Evolutionary conservation across 1,140 invertebrate species (phyloP).

Genomic region (Trichoplusia ni): DNA sequence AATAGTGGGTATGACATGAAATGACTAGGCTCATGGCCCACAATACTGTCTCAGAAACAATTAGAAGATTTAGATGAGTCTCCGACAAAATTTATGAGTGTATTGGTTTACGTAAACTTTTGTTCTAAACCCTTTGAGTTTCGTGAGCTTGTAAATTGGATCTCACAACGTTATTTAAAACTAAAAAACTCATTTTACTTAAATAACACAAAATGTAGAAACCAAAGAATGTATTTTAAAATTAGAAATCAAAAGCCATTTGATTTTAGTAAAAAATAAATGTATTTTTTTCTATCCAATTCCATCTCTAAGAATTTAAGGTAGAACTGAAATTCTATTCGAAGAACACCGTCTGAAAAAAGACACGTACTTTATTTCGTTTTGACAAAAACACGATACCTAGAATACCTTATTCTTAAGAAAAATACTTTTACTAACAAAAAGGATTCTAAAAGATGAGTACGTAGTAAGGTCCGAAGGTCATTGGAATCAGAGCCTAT

Average conservation of each 20-base stretch:
- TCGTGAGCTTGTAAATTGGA: no score
- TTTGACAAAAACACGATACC: background rate
- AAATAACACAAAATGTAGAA: no score
- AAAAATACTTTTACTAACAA: background rate
- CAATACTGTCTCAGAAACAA: conserved; percentile 35
- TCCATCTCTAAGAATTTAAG: no score
- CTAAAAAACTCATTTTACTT: no score
- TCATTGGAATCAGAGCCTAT: conserved; percentile 8
- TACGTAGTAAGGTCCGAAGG: background rate
- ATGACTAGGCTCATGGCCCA: background rate
- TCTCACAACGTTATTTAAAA: no score
- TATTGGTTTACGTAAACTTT: conserved; percentile 18
- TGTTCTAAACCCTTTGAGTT: background rate
- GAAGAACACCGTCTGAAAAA: no score
- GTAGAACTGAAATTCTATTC: no score
- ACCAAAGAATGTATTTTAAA: no score
- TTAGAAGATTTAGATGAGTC: conserved; percentile 33
- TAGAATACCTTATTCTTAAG: background rate
- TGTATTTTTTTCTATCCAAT: no score
- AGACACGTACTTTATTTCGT: no score
- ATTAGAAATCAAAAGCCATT: no score
- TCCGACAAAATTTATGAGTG: conserved; percentile 10
- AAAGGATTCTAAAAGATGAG: conserved; percentile 11
- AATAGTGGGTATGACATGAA: conserved; percentile 24
- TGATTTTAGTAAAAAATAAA: no score